Conservation (phyloP, 2,888 invertebrate species). For the Dusona sp. region DNA sequence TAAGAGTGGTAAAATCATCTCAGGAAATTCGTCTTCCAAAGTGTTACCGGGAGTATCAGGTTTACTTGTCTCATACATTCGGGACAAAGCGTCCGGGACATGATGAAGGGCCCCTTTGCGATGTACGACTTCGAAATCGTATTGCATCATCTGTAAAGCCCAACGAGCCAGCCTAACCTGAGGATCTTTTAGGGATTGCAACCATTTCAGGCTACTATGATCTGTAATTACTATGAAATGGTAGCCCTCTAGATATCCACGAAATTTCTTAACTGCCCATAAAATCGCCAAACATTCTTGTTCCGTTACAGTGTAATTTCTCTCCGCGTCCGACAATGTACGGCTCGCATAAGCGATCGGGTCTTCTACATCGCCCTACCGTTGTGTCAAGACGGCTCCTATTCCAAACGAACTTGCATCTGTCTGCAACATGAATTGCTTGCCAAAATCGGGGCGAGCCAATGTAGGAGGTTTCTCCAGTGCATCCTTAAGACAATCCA, state of each 20-base stretch:
- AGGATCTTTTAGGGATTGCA: not conserved
- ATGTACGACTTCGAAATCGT: constrained; percentile 9
- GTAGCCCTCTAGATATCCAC: constrained; percentile 1
- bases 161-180: not conserved
- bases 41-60: not conserved
- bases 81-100: constrained; percentile 16
- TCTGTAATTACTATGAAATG: constrained; percentile 4
- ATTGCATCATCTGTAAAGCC: constrained; percentile 22
- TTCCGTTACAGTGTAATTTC: constrained; percentile 66
- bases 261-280: not conserved
- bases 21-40: not conserved
- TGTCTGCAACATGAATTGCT: constrained; percentile 59
- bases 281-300: constrained; percentile 62
- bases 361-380: constrained; percentile 43
- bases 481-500: not conserved
- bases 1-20: not conserved
- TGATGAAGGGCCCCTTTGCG: constrained; percentile 21
- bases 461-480: constrained; percentile 4
- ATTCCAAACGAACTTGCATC: constrained; percentile 68
- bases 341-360: constrained; percentile 65
- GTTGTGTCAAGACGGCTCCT: constrained; percentile 56
- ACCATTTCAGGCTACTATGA: constrained; percentile 6
- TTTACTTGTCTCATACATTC: not conserved
- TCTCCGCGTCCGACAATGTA: constrained; percentile 44
- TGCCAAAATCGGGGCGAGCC: constrained; percentile 22